Evolutionary conservation across 1,140 invertebrate species (phyloP).

Genomic region (Eupristina koningsbergeri): DNA sequence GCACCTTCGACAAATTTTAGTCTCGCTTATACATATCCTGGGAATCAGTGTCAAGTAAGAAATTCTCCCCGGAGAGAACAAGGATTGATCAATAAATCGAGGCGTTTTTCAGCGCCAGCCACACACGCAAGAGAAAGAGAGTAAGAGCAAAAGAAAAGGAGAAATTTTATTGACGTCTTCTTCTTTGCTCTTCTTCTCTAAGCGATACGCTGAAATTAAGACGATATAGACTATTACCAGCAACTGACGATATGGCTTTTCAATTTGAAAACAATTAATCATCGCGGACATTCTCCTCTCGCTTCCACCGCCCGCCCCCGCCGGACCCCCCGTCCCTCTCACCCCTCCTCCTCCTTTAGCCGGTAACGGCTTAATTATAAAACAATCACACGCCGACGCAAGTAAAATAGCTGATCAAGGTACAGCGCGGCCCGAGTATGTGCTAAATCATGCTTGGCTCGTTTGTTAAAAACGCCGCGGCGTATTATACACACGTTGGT

Average conservation of each 20-base stretch:
- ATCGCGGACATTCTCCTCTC: slow-evolving; percentile 48
- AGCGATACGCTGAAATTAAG: slow-evolving; percentile 63
- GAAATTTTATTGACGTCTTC: slow-evolving; percentile 40
- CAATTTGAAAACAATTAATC: slow-evolving; percentile 74
- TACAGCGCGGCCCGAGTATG: slow-evolving; percentile 58
- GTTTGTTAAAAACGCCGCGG: slow-evolving; percentile 65
- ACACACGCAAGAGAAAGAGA: background rate
- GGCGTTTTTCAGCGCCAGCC: slow-evolving; percentile 28
- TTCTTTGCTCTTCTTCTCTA: slow-evolving; percentile 18
- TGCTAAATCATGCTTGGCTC: slow-evolving; percentile 73
- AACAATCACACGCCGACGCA: slow-evolving; percentile 69
- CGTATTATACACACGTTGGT: too few species aligned
- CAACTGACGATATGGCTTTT: slow-evolving; percentile 64
- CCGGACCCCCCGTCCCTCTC: slow-evolving; percentile 51
- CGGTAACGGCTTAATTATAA: slow-evolving; percentile 73
- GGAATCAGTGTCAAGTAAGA: slow-evolving; percentile 19
- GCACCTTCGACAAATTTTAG: background rate
- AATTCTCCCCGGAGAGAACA: slow-evolving; percentile 28
- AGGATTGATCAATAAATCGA: slow-evolving; percentile 38
- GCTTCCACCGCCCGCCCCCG: slow-evolving; percentile 45
- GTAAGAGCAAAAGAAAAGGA: background rate
- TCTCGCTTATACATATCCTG: slow-evolving; percentile 11
- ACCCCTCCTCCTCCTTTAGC: slow-evolving; percentile 50
- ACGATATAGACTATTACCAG: slow-evolving; percentile 58
- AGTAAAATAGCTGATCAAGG: slow-evolving; percentile 51